These are phyloP conservation scores for Grammomys surdaster DNA, from an alignment of 2,113 vertebrate genomes.

Conservation along the genomic window DNA sequence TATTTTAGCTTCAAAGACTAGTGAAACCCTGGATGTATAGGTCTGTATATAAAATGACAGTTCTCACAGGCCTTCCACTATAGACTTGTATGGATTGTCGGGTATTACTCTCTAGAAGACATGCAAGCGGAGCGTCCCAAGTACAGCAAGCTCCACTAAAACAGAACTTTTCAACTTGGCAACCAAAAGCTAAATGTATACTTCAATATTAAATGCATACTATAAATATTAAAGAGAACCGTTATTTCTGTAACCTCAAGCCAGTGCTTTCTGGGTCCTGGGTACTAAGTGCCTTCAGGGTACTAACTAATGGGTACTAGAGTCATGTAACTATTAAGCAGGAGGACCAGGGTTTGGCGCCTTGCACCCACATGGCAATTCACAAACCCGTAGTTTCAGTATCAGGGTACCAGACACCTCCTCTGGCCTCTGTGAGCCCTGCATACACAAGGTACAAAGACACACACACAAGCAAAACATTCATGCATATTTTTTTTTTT, in stretches of 20 bases:
- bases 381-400: neutral
- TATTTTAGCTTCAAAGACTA: conserved; percentile 9
- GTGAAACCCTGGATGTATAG: neutral
- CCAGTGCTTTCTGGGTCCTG: neutral
- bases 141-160: neutral
- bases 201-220: too few species aligned
- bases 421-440: neutral
- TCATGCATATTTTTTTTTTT: neutral
- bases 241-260: neutral
- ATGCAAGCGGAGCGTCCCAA: neutral
- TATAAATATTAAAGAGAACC: neutral
- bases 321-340: neutral
- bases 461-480: neutral
- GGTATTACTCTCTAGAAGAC: neutral
- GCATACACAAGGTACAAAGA: neutral
- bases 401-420: too few species aligned
- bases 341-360: neutral
- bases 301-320: neutral
- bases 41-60: neutral
- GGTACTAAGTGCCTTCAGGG: too few species aligned
- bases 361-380: neutral
- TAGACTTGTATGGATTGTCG: neutral
- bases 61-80: neutral
- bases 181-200: neutral
- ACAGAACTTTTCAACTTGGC: neutral